Evolutionary conservation across 2,888 invertebrate genomes (phyloP), one percentile per base, ranked within the genome.

Genomic region (Ptychoptera albimana): DNA sequence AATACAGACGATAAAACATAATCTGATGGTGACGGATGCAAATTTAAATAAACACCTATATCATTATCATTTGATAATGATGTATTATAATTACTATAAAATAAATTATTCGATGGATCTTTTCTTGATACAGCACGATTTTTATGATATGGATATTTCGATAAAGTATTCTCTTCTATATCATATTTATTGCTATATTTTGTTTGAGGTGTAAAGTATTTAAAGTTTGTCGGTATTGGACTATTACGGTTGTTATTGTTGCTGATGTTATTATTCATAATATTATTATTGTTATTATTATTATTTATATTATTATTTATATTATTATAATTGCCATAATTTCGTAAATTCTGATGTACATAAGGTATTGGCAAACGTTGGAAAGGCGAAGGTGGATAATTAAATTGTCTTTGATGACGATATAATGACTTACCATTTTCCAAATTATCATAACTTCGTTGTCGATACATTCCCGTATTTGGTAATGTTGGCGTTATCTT

Each of bases 361-460:
- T 42, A 16, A 23, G 34, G 14, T 42, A 30, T 35, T 16, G 42
- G 42, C 34, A 42, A 42, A 7, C n/a, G 32, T 42, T 42, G 42
- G n/a, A 42, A 23, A n/a, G 34, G 42, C 16, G 42, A 35, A 16
- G 34, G 30, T 16, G 42, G 16, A 16, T 34, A 42, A 30, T 35
- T 34, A 15, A 42, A 58, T 55, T 60, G 57, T 48, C 59, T 59
- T 48, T 52, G 56, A 47, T 51, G 59, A 53, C 58, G 46, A 36
- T 59, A 57, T 51, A 57, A 61, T 54, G 62, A 66, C 65, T 66
- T 66, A 66, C 66, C 66, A 51, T 65, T 66, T 56, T 65, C 64
- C 49, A 66, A 60, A 56, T 64, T 63, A 52, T 66, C 66, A 51
- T 66, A 66, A 54, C 66, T 66, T 53, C 64, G 64, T 55, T 57